These are phyloP conservation scores for Astropecten irregularis DNA, from an alignment of 53 echinoderm and acorn worm species.

Conservation along the genomic window DNA sequence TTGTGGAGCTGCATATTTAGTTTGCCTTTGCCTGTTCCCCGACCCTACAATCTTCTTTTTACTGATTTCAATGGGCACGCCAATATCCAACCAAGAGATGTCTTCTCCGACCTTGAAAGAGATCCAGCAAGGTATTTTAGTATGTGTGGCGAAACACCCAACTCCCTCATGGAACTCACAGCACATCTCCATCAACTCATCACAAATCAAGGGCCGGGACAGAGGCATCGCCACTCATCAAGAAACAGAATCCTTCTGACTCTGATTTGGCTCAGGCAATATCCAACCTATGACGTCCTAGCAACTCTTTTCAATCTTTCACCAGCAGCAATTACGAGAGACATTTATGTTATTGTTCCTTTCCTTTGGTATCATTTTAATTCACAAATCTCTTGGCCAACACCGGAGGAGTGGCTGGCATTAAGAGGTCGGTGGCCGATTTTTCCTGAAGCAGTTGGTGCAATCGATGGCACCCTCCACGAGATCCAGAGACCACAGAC, in stretches of 20 bases:
- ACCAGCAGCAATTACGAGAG: slow-evolving; percentile 6
- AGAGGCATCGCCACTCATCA: background rate
- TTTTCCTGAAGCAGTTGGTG: slow-evolving; percentile 12
- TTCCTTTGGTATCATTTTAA: slow-evolving; percentile 9
- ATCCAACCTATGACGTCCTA: slow-evolving; percentile 21
- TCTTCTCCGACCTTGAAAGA: background rate
- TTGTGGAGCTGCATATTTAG: background rate
- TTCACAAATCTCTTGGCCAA: slow-evolving; percentile 13
- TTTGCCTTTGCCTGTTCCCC: background rate
- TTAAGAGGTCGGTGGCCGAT: background rate
- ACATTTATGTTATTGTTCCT: background rate
- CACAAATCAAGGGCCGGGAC: background rate
- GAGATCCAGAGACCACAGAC: slow-evolving; percentile 29
- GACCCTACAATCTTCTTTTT: background rate
- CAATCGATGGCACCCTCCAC: slow-evolving; percentile 35
- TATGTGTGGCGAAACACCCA: background rate
- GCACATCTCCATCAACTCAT: background rate
- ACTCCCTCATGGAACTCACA: background rate
- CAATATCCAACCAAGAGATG: background rate
- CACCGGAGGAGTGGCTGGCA: background rate
- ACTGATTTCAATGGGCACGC: background rate
- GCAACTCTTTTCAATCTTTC: slow-evolving; percentile 14
- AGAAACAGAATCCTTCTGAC: background rate
- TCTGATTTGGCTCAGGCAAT: slow-evolving; percentile 29
- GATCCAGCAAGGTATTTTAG: background rate